These are phyloP conservation scores for Bellardia bayeri DNA, from an alignment of 2,888 invertebrate genomes.

Conservation along the genomic window DNA sequence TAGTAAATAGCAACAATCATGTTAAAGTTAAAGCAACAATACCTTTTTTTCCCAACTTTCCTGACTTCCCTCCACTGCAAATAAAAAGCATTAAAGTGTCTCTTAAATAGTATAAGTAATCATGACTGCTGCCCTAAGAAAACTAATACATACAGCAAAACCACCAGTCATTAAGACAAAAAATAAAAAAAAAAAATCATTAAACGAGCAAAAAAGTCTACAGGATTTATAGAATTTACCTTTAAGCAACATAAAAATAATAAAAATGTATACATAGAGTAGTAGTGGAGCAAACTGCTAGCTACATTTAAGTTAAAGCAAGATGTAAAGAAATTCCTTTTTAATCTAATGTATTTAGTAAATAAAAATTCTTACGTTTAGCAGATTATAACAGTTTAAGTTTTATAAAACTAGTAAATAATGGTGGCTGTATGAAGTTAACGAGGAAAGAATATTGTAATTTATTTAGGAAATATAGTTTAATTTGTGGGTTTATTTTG, in stretches of 20 bases:
- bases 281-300: background rate
- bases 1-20: slow-evolving; percentile 33
- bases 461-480: too few relatives aligned
- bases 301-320: slow-evolving; percentile 25
- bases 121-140: slow-evolving; percentile 32
- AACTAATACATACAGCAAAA: slow-evolving; percentile 39
- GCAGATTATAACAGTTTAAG: slow-evolving; percentile 50
- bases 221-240: slow-evolving; percentile 64
- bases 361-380: slow-evolving; percentile 41
- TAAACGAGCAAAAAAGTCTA: slow-evolving; percentile 11
- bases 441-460: background rate
- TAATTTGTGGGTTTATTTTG: too few relatives aligned
- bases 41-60: background rate
- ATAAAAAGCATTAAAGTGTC: slow-evolving; percentile 56
- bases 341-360: slow-evolving; percentile 62
- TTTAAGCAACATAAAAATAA: slow-evolving; percentile 51
- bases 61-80: slow-evolving; percentile 22
- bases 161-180: slow-evolving; percentile 58
- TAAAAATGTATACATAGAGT: background rate
- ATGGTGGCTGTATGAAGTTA: background rate
- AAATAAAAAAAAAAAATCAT: background rate
- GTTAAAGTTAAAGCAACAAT: slow-evolving; percentile 38
- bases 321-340: slow-evolving; percentile 50
- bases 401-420: slow-evolving; percentile 12
- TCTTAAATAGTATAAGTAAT: slow-evolving; percentile 55